These are phyloP conservation scores for Sander vitreus DNA, from an alignment of 2,113 vertebrate genomes.

Conservation along the genomic window DNA sequence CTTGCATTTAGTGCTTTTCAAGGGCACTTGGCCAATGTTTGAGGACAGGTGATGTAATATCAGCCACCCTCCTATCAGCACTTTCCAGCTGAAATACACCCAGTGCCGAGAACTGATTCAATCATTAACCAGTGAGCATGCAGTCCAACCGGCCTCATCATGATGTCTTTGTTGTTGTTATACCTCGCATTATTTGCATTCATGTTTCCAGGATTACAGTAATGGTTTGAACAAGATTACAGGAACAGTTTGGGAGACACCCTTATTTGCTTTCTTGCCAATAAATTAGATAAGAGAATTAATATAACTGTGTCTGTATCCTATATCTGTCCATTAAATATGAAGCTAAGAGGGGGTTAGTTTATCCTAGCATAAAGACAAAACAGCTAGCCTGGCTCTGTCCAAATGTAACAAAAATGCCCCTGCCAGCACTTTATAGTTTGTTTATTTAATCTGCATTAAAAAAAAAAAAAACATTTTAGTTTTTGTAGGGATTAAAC, in stretches of 20 bases:
- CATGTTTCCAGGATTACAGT: not conserved
- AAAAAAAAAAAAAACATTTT: too few relatives aligned
- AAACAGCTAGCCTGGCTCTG: not conserved
- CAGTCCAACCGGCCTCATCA: not conserved
- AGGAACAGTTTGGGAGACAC: not conserved
- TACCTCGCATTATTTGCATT: not conserved
- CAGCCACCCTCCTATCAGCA: constrained; percentile 22
- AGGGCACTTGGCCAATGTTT: not conserved
- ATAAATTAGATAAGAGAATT: not conserved
- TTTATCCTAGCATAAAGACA: not conserved
- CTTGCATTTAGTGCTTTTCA: not conserved
- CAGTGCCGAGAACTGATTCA: constrained; percentile 6
- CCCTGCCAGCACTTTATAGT: not conserved
- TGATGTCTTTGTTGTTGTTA: not conserved
- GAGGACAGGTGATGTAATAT: constrained; percentile 18
- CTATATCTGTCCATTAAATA: not conserved
- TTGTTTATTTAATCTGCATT: not conserved
- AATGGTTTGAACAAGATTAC: not conserved
- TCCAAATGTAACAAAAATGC: not conserved
- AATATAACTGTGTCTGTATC: not conserved
- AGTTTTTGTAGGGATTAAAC: not conserved
- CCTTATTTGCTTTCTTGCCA: not conserved
- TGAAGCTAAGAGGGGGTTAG: not conserved
- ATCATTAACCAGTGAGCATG: constrained; percentile 47
- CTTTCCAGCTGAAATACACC: constrained; percentile 24